A percentile compares a stretch with the other conserved stretches of the same genome.
phyloP scores from a whole-genome alignment of 2,888 invertebrate genomes.

The Apocheima hispidaria region DNA sequence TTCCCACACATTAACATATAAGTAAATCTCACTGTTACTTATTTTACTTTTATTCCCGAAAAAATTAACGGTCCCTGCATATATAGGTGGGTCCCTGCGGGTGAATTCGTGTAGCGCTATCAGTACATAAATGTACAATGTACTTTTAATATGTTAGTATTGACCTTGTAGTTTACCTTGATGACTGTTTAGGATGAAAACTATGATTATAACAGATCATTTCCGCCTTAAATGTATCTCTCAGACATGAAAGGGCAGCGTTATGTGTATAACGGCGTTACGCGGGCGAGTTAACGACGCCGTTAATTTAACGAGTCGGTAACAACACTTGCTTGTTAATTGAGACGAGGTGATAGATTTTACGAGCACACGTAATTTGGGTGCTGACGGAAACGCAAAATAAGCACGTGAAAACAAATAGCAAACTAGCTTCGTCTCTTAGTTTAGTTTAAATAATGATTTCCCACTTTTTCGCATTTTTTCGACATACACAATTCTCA shows the following conservation, averaged over 20 bases:
- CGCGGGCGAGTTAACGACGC: constrained; percentile 39
- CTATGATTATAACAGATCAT: not conserved
- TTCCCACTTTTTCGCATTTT: no score
- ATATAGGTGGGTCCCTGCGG: no score
- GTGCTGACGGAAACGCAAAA: constrained; percentile 7
- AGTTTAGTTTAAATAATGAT: no score
- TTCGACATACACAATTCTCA: no score
- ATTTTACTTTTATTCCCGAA: no score
- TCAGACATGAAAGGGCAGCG: constrained; percentile 18
- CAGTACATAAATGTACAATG: no score
- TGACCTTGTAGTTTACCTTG: not conserved
- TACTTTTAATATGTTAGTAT: no score
- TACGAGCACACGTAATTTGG: constrained; percentile 19
- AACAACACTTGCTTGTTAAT: constrained; percentile 31
- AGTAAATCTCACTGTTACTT: no score
- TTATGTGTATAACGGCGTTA: constrained; percentile 36
- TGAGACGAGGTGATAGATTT: constrained; percentile 26
- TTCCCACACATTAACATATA: no score
- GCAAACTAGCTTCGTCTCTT: no score
- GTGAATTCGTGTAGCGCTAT: no score
- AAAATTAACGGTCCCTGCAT: no score
- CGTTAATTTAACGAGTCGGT: constrained; percentile 41
- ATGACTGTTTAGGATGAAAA: not conserved
- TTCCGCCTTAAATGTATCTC: constrained; percentile 7
- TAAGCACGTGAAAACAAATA: not conserved